Percentiles rank a stretch among this genome's conserved stretches.
These are phyloP conservation scores for Yponomeuta plumbellus DNA, from an alignment of 2,888 invertebrate genomes.

Conservation along the genomic window DNA sequence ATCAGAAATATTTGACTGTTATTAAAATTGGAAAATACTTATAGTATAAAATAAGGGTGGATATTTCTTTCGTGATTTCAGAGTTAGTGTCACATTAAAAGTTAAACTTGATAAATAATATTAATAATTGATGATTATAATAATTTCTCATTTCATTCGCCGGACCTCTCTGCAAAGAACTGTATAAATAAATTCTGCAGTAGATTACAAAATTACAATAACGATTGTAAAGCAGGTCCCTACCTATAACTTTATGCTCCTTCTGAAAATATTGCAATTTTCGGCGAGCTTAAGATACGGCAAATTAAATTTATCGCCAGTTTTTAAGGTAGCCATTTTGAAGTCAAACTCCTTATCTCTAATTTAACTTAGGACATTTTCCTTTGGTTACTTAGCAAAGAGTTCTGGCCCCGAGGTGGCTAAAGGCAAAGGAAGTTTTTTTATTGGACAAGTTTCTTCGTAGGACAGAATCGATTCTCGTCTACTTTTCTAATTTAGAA, in stretches of 20 bases:
- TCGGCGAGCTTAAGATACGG: background rate
- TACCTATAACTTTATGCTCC: background rate
- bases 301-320: background rate
- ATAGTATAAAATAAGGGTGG: too few species aligned
- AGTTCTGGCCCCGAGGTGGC: conserved; percentile 49
- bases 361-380: conserved; percentile 1
- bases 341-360: background rate
- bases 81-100: too few species aligned
- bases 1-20: too few species aligned
- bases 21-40: too few species aligned
- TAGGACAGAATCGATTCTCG: conserved; percentile 51
- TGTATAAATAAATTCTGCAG: too few species aligned
- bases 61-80: too few species aligned
- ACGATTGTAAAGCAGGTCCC: background rate
- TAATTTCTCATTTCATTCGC: too few species aligned
- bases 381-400: background rate
- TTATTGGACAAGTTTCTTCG: conserved; percentile 60
- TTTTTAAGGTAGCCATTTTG: conserved; percentile 1
- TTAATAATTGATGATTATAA: too few species aligned
- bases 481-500: conserved; percentile 67
- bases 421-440: conserved; percentile 75
- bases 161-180: too few species aligned
- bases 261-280: background rate
- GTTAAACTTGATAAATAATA: too few species aligned
- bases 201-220: too few species aligned